Evolutionary conservation across 1,140 invertebrate genomes (phyloP).

Genomic region (Drosophila melanogaster): Release_6_plus_ISO1_MT NT_033777.3:18209001-18209500

Average conservation of each 20-base stretch:
- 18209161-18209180: background rate
- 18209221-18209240: too few relatives aligned
- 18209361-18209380: slow-evolving; percentile 42
- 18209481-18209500: slow-evolving; percentile 47
- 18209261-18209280: too few relatives aligned
- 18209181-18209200: background rate
- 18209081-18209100: background rate
- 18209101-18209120: background rate
- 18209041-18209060: background rate
- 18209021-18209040: background rate
- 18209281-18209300: too few relatives aligned
- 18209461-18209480: background rate
- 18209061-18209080: background rate
- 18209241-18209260: background rate
- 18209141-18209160: background rate
- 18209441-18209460: background rate
- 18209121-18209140: background rate
- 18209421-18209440: background rate
- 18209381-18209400: slow-evolving; percentile 41
- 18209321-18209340: background rate
- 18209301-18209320: slow-evolving; percentile 1
- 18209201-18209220: background rate
- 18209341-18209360: slow-evolving; percentile 35
- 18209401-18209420: slow-evolving; percentile 16
- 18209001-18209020: background rate